These are phyloP conservation scores for Pseudomugil gertrudae DNA, from an alignment of 2,797 vertebrate genomes.

Conservation along the genomic window DNA sequence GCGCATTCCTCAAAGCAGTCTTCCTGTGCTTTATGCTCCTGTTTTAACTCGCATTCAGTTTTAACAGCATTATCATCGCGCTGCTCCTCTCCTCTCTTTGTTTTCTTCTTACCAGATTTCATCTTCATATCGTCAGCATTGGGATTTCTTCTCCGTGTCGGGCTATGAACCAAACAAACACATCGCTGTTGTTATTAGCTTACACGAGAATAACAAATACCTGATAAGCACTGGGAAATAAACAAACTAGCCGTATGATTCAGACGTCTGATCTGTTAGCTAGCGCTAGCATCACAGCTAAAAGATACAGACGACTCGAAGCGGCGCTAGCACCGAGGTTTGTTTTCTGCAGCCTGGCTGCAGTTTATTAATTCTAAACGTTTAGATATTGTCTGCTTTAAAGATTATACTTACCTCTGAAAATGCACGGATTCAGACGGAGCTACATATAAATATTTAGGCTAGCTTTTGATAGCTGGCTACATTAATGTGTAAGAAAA, in stretches of 20 bases:
- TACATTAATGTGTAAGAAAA: slow-evolving; percentile 5
- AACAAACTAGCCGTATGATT: background rate
- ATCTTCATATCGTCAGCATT: slow-evolving; percentile 27
- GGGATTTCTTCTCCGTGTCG: background rate
- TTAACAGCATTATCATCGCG: slow-evolving; percentile 33
- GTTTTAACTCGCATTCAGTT: slow-evolving; percentile 29
- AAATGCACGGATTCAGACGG: background rate
- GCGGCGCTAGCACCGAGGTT: slow-evolving; percentile 21
- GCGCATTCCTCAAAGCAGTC: slow-evolving; percentile 7
- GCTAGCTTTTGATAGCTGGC: background rate
- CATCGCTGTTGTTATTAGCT: background rate
- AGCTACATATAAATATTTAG: background rate
- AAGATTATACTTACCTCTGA: slow-evolving; percentile 12
- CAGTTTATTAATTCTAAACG: background rate
- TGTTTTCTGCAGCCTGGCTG: background rate
- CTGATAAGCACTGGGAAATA: background rate
- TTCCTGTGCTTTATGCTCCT: slow-evolving; percentile 26
- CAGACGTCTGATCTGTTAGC: slow-evolving; percentile 9
- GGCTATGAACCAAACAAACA: slow-evolving; percentile 24
- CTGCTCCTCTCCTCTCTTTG: slow-evolving; percentile 30
- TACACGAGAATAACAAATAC: background rate
- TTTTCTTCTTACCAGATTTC: slow-evolving; percentile 20
- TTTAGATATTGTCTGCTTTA: background rate
- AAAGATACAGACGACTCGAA: slow-evolving; percentile 3
- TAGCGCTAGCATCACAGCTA: slow-evolving; percentile 48